Conservation (phyloP, 2,888 invertebrate genomes). For the Drosophila kanekoi region DNA sequence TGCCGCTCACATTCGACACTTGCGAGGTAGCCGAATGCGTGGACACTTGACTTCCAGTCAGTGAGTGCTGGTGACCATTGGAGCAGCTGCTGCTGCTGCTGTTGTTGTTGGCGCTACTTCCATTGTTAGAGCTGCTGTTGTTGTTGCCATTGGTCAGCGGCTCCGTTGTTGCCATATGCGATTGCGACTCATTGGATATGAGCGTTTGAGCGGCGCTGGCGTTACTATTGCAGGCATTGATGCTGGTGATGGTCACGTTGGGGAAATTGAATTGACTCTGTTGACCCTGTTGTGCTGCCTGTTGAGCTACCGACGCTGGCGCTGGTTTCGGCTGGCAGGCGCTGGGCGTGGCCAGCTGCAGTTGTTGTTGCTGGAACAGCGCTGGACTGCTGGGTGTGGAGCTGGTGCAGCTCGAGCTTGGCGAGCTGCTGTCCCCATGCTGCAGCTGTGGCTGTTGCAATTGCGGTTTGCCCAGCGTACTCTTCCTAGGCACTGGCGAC, state of each 20-base stretch:
- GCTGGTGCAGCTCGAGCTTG: conserved; percentile 97
- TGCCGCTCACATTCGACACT: conserved; percentile 45
- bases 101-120: conserved; percentile 11
- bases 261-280: conserved; percentile 85
- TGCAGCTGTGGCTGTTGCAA: conserved; percentile 63
- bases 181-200: conserved; percentile 69
- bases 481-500: conserved; percentile 81
- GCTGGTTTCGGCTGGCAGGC: conserved; percentile 74
- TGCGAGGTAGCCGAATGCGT: conserved; percentile 56
- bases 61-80: conserved; percentile 53
- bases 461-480: conserved; percentile 72
- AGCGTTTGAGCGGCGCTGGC: conserved; percentile 70
- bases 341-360: conserved; percentile 73
- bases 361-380: conserved; percentile 85
- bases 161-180: conserved; percentile 10
- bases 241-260: conserved; percentile 83
- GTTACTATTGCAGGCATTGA: conserved; percentile 51
- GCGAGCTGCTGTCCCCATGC: conserved; percentile 93
- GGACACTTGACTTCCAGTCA: conserved; percentile 61
- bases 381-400: conserved; percentile 98
- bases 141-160: conserved; percentile 49
- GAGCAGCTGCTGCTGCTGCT: conserved; percentile 32
- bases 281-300: conserved; percentile 52
- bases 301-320: conserved; percentile 27
- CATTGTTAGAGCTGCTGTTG: conserved; percentile 40